Conservation (phyloP, 2,888 invertebrate genomes). For the Stramonita haemastoma region DNA sequence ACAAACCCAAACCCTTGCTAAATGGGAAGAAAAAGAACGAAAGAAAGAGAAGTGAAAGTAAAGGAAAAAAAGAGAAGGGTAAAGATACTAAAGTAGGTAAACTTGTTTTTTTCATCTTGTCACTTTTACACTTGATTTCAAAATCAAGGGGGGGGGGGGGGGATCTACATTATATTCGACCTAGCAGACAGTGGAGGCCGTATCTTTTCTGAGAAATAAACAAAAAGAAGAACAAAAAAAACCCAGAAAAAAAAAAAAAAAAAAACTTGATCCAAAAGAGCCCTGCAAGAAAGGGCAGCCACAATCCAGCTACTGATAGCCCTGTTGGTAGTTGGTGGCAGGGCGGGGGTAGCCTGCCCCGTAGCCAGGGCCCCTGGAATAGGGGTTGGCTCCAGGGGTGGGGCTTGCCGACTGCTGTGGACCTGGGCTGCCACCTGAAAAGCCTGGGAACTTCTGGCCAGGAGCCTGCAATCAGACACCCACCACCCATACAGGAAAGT, state of each 20-base stretch:
- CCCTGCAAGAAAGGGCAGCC: background rate
- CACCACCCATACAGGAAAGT: background rate
- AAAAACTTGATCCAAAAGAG: background rate
- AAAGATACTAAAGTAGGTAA: too few species aligned
- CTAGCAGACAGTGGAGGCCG: background rate
- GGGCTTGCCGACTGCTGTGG: constrained; percentile 41
- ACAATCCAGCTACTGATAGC: constrained; percentile 52
- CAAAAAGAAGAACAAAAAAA: background rate
- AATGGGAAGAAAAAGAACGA: too few species aligned
- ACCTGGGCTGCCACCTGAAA: constrained; percentile 37
- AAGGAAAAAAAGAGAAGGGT: too few species aligned
- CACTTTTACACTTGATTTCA: background rate
- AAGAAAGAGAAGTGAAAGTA: too few species aligned
- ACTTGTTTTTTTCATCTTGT: background rate
- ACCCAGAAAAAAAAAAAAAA: background rate
- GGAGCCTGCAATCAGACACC: constrained; percentile 39
- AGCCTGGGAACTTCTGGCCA: constrained; percentile 46
- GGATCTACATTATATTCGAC: background rate
- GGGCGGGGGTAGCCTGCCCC: constrained; percentile 66
- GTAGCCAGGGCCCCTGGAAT: constrained; percentile 61
- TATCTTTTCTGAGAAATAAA: background rate
- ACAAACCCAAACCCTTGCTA: too few species aligned
- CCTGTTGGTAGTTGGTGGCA: constrained; percentile 63
- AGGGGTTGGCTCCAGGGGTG: constrained; percentile 58
- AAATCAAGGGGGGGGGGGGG: background rate